These are phyloP conservation scores for Sebastes minor DNA, from an alignment of 2,797 vertebrate genomes.

Conservation along the genomic window DNA sequence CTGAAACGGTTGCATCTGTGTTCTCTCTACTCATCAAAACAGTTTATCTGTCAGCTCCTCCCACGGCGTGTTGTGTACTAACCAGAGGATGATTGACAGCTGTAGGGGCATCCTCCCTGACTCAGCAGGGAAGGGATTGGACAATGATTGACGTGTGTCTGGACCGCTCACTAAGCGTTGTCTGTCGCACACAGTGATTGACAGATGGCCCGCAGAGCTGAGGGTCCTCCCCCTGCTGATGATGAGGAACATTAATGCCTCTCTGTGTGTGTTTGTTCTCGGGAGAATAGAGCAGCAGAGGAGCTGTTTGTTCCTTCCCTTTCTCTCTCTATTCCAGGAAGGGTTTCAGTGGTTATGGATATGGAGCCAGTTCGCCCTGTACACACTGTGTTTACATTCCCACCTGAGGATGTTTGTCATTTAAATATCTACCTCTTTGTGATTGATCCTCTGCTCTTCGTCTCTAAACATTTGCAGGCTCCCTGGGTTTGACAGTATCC, in stretches of 20 bases:
- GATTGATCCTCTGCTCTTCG: neutral
- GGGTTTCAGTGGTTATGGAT: constrained; percentile 23
- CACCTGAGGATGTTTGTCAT: constrained; percentile 40
- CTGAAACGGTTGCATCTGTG: neutral
- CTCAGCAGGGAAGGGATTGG: constrained; percentile 29
- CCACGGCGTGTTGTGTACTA: neutral
- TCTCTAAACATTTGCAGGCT: neutral
- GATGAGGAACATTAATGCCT: constrained; percentile 18
- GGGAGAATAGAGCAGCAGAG: neutral
- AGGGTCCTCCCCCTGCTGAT: constrained; percentile 26
- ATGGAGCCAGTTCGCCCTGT: constrained; percentile 11
- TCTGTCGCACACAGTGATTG: constrained; percentile 37
- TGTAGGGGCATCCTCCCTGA: neutral
- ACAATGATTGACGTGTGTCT: constrained; percentile 30
- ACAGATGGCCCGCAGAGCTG: constrained; percentile 31
- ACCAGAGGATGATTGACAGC: constrained; percentile 21
- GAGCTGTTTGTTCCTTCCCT: neutral
- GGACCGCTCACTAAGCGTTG: neutral
- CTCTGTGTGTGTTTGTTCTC: constrained; percentile 12
- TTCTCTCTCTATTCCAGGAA: constrained; percentile 1
- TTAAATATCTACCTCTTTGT: constrained; percentile 25
- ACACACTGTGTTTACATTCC: constrained; percentile 51
- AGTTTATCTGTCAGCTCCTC: neutral
- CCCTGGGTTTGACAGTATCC: neutral
- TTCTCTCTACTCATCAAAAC: neutral